These are phyloP conservation scores for Crotalus viridis DNA, from an alignment of 2,113 vertebrate species.

Conservation along the genomic window DNA sequence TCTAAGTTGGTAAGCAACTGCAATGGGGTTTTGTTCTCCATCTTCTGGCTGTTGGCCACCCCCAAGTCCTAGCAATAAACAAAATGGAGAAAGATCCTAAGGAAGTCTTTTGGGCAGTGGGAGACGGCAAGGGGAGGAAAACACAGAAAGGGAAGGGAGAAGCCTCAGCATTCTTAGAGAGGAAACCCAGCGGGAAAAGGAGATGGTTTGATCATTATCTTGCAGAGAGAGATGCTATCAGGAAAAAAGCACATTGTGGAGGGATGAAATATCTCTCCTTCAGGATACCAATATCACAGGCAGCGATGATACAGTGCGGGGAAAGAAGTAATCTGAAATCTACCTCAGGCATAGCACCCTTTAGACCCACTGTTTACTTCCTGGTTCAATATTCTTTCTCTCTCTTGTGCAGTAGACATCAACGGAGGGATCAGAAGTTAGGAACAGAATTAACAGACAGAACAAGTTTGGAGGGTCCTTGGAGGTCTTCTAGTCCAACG, in stretches of 20 bases:
- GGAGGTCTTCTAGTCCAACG: neutral
- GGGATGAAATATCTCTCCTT: neutral
- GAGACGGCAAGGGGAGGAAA: constrained; percentile 5
- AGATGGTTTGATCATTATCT: constrained; percentile 47
- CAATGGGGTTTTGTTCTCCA: neutral
- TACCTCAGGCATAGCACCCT: neutral
- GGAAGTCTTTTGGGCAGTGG: constrained; percentile 34
- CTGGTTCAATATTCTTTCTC: neutral
- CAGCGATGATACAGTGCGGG: constrained; percentile 10
- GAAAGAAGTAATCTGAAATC: neutral
- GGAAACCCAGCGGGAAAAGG: constrained; percentile 33
- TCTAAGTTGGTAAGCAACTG: constrained; percentile 8
- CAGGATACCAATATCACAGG: constrained; percentile 34
- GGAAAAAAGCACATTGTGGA: constrained; percentile 3
- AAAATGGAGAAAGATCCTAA: constrained; percentile 17
- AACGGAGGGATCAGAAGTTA: neutral
- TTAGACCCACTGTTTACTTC: neutral
- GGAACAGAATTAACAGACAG: neutral
- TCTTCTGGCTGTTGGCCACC: constrained; percentile 7
- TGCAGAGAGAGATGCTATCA: constrained; percentile 24
- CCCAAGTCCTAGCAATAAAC: constrained; percentile 43
- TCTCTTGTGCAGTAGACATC: neutral
- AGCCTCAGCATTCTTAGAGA: constrained; percentile 29
- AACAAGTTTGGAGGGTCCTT: neutral
- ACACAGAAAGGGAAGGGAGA: neutral